Percentiles rank a stretch among this genome's conserved stretches.
These are phyloP conservation scores for Megalurothrips usitatus DNA, from an alignment of 2,888 invertebrate species.

Conservation along the genomic window DNA sequence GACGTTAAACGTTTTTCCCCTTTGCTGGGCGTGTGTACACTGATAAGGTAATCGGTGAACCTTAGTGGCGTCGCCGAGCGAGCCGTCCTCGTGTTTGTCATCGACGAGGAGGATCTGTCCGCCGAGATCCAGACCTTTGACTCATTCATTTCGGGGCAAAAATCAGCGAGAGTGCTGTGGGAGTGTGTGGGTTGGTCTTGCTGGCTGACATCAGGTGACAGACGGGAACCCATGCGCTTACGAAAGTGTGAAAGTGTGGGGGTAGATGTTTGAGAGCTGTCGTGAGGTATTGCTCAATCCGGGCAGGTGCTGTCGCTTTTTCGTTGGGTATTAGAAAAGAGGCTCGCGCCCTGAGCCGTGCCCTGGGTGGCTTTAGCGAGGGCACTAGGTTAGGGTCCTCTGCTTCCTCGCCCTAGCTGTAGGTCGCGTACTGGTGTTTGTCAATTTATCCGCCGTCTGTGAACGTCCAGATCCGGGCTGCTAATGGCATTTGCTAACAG, in stretches of 20 bases:
- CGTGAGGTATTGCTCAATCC: not conserved
- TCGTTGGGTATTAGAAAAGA: not conserved
- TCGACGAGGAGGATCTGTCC: not conserved
- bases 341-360: not conserved
- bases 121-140: not conserved
- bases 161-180: not conserved
- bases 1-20: not conserved
- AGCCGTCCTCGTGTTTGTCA: slow-evolving; percentile 2
- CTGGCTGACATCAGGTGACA: slow-evolving; percentile 21
- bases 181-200: not conserved
- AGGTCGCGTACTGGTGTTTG: not conserved
- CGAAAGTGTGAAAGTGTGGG: slow-evolving; percentile 10
- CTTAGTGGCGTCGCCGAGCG: not conserved
- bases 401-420: not conserved
- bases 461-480: too few relatives aligned
- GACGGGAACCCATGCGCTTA: not conserved
- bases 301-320: not conserved
- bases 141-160: not conserved
- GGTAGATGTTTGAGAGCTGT: not conserved
- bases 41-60: not conserved
- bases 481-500: too few relatives aligned
- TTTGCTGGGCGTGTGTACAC: not conserved
- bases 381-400: not conserved
- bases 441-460: too few relatives aligned
- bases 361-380: not conserved